Percentiles rank a stretch among this genome's conserved stretches.
Evolutionary conservation across 1,140 invertebrate genomes (phyloP).

Genomic region (Pararge aegeria): DNA sequence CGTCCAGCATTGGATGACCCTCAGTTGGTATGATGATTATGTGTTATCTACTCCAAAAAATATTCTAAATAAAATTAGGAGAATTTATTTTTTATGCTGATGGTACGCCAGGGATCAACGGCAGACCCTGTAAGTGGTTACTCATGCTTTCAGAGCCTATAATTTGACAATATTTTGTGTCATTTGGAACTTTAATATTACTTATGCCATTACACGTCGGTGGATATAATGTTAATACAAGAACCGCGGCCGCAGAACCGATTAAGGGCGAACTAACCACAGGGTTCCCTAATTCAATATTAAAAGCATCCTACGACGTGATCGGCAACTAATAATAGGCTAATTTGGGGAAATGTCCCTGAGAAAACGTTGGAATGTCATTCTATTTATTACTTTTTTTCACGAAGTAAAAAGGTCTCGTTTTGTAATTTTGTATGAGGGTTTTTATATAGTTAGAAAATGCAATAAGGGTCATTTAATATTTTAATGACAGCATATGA

Average conservation of each 20-base stretch:
- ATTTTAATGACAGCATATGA: conserved; percentile 1
- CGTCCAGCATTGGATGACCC: no score
- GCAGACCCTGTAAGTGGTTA: conserved; percentile 72
- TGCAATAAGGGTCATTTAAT: conserved; percentile 1
- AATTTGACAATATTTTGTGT: conserved; percentile 80
- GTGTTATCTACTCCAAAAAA: background rate
- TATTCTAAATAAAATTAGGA: background rate
- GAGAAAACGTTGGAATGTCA: conserved; percentile 77
- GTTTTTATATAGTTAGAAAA: conserved; percentile 16
- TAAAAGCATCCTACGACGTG: conserved; percentile 77
- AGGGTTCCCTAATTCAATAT: conserved; percentile 78
- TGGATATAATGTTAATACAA: conserved; percentile 74
- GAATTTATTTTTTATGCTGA: conserved; percentile 33
- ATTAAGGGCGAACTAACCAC: conserved; percentile 75
- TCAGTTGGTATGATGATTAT: no score
- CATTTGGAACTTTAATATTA: conserved; percentile 78
- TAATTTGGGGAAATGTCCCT: conserved; percentile 77
- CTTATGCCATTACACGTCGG: conserved; percentile 71
- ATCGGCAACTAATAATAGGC: conserved; percentile 78
- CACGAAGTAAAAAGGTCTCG: conserved; percentile 48
- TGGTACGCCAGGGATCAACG: conserved; percentile 61
- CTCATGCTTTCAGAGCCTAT: conserved; percentile 77
- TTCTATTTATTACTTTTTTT: conserved; percentile 63
- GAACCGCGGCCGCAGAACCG: conserved; percentile 59
- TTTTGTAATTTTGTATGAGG: conserved; percentile 35